Percentiles rank a stretch among this genome's conserved stretches.
Conservation (phyloP, 2,888 invertebrate species). For the Scaptomyza cyrtandrae region DNA sequence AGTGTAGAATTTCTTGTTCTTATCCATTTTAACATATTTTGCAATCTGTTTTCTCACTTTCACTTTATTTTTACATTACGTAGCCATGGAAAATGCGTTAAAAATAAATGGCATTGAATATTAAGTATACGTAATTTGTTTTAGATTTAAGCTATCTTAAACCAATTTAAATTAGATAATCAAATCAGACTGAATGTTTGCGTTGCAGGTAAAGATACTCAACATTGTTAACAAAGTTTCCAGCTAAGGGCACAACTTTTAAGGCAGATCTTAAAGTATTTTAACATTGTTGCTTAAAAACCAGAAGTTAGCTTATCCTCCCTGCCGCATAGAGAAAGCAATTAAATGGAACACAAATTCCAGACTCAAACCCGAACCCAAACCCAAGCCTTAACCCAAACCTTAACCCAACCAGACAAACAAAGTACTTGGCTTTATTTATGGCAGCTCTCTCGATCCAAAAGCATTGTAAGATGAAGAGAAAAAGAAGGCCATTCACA, state of each 20-base stretch:
- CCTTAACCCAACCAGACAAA: slow-evolving; percentile 4
- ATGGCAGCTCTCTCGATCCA: slow-evolving; percentile 27
- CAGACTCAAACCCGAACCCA: neutral
- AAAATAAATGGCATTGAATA: too few relatives aligned
- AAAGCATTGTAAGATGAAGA: neutral
- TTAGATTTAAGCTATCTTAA: too few relatives aligned
- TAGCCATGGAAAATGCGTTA: too few relatives aligned
- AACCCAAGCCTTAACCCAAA: neutral
- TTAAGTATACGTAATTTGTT: too few relatives aligned
- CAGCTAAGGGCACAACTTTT: neutral
- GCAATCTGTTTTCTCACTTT: too few relatives aligned
- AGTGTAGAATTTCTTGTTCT: too few relatives aligned
- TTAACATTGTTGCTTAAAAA: neutral
- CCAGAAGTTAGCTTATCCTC: neutral
- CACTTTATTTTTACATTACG: too few relatives aligned
- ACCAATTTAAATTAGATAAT: too few relatives aligned
- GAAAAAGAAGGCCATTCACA: slow-evolving; percentile 20
- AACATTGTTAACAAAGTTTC: too few relatives aligned
- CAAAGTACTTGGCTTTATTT: slow-evolving; percentile 68
- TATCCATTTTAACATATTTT: too few relatives aligned
- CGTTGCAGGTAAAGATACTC: too few relatives aligned
- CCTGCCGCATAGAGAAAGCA: slow-evolving; percentile 23
- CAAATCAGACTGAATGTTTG: too few relatives aligned
- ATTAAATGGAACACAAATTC: slow-evolving; percentile 57
- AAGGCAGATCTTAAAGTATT: neutral